Base-by-base conservation (phyloP, 2,888 invertebrate species). In the Cheilosia vulpina region DNA sequence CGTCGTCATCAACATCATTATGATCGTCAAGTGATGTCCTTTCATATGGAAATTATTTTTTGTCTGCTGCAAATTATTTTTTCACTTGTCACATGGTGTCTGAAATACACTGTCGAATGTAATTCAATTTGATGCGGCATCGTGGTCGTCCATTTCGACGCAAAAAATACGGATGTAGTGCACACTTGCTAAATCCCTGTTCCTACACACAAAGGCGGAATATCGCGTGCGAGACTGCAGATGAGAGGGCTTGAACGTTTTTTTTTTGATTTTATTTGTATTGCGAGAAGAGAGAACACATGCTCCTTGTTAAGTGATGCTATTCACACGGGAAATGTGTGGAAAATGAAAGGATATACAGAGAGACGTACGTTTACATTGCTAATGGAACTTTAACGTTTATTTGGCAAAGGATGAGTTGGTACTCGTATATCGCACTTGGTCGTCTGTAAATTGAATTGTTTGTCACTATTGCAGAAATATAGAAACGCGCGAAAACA, bases 11-110 rank as follows among this genome's bases (percentile, higher is more conserved):
- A 55, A 43, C 71, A 62, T 84, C 52, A 69, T 71, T 57, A 58
- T 57, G 27, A 50, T 66, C 81, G 66, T 76, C 72, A 76, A 62
- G 66, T 62, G 81, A 53, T 76, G 81, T 81, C 76, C 80, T 80
- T 85, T 85, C 76, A 80, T 66, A 85, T 81, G 85, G 76, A 85
- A 76, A 80, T 78, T 80, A 62, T 60, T 71, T 50, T 53, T 60
- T 43, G n/a, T 45, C 43, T 13, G 50, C 47, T 62, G 60, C 31
- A 60, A 72, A 53, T 65, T 62, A 73, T 83, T 73, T 78, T 63
- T 57, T 50, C 4, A 0, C 34, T 27, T 17, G 31, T 52, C 17
- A 62, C 17, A 24, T 34, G 15, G 71, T 62, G 62, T 57, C 55
- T 66, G 63, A 45, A 79, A 69, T 45, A 47, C 38, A 38, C 55